A percentile compares a stretch with the other conserved stretches of the same genome.
Evolutionary conservation across 1,140 invertebrate species (phyloP).

Genomic region (Melitaea cinxia): DNA sequence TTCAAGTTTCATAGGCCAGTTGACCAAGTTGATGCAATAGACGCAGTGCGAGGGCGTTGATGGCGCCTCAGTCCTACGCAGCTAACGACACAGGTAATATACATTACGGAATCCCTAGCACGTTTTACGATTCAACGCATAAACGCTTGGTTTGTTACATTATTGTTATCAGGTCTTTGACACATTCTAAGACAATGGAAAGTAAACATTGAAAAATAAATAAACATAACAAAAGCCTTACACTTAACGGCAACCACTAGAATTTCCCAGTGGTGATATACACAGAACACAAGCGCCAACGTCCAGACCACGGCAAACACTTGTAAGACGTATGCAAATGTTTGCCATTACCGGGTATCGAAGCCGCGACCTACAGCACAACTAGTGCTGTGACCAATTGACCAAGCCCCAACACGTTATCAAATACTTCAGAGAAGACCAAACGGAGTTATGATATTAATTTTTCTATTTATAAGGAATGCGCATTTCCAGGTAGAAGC

Average conservation of each 20-base stretch:
- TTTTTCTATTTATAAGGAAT: neutral
- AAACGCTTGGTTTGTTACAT: conserved; percentile 29
- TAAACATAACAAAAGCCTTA: neutral
- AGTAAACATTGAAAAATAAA: neutral
- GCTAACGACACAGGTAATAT: conserved; percentile 41
- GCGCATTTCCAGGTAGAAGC: conserved; percentile 10
- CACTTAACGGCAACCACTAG: neutral
- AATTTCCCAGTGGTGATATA: too few species aligned
- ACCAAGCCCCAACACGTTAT: too few species aligned
- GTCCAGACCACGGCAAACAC: too few species aligned
- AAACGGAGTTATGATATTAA: neutral
- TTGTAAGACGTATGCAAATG: too few species aligned
- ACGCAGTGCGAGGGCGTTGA: conserved; percentile 43
- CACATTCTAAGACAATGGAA: neutral
- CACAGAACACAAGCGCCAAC: too few species aligned
- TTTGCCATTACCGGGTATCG: too few species aligned
- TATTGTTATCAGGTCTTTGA: conserved; percentile 5
- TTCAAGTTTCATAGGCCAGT: conserved; percentile 22
- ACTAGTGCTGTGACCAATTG: too few species aligned
- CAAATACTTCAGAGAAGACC: too few species aligned
- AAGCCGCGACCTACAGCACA: too few species aligned
- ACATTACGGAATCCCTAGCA: conserved; percentile 38
- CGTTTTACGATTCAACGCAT: conserved; percentile 29
- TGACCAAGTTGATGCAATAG: conserved; percentile 29
- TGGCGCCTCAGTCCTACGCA: conserved; percentile 54